Evolutionary conservation across 1,140 invertebrate species (phyloP).

Genomic region (Pseudomyrmex dendroicus): DNA sequence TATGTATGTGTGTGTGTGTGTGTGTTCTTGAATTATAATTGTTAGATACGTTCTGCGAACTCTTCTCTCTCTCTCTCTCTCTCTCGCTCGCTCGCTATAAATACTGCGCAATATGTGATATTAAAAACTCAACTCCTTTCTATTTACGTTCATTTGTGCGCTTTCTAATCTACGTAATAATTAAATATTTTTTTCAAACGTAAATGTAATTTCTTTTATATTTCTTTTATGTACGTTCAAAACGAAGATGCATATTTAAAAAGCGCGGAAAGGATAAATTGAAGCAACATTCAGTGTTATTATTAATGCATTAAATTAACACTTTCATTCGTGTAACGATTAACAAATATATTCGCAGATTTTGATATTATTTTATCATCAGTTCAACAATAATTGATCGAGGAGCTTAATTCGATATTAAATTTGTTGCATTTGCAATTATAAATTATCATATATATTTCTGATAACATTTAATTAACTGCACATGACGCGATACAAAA

Average conservation of each 20-base stretch:
- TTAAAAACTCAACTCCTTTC: neutral
- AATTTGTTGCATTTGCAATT: constrained; percentile 16
- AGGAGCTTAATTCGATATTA: constrained; percentile 8
- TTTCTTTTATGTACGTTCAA: neutral
- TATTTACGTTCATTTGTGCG: constrained; percentile 3
- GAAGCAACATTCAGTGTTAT: neutral
- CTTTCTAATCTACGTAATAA: constrained; percentile 12
- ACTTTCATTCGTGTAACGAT: constrained; percentile 20
- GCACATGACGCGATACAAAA: no score
- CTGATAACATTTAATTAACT: no score
- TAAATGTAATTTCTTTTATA: neutral
- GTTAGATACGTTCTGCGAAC: constrained; percentile 10
- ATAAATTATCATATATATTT: neutral
- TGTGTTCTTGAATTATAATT: constrained; percentile 27
- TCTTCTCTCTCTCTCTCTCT: neutral
- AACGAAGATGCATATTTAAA: neutral
- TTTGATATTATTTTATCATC: constrained; percentile 18
- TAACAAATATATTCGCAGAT: constrained; percentile 23
- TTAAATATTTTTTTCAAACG: constrained; percentile 15
- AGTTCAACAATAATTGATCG: constrained; percentile 29
- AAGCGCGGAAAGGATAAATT: neutral
- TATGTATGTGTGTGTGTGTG: neutral
- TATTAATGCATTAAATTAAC: neutral
- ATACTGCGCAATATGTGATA: constrained; percentile 15
- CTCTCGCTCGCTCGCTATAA: neutral